Evolutionary conservation across 2,888 invertebrate genomes (phyloP).

Genomic region (Noctua comes): DNA sequence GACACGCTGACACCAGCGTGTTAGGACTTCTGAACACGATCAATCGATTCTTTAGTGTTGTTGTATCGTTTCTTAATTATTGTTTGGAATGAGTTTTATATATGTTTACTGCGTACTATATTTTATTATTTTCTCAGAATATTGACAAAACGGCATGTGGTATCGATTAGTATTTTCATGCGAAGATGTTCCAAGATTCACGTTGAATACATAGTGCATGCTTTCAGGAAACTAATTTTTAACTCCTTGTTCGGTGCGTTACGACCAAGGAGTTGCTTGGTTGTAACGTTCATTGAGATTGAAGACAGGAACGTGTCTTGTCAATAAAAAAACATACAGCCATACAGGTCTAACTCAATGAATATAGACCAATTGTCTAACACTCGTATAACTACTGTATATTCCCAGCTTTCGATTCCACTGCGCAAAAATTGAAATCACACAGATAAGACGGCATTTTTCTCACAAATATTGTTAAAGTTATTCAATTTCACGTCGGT

Average conservation of each 20-base stretch:
- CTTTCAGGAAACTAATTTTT: neutral
- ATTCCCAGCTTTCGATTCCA: neutral
- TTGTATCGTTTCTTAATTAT: conserved; percentile 31
- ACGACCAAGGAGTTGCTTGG: too few relatives aligned
- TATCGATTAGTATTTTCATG: neutral
- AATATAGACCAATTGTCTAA: neutral
- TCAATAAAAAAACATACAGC: neutral
- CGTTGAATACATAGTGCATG: neutral
- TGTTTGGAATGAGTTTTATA: neutral
- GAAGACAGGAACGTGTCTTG: neutral
- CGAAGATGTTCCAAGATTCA: neutral
- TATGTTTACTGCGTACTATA: neutral
- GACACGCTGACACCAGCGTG: conserved; percentile 45
- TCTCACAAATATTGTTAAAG: conserved; percentile 51
- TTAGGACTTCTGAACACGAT: conserved; percentile 31
- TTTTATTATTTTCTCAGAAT: neutral
- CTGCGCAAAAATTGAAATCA: conserved; percentile 26
- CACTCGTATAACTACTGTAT: neutral
- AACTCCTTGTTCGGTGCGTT: neutral
- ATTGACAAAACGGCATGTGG: neutral
- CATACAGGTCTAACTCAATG: neutral
- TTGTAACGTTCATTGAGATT: too few relatives aligned
- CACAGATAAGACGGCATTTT: conserved; percentile 37
- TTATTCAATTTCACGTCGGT: conserved; percentile 59
- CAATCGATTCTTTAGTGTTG: conserved; percentile 21